Conservation (phyloP, 1,140 invertebrate genomes). For the Contarinia nasturtii region DNA sequence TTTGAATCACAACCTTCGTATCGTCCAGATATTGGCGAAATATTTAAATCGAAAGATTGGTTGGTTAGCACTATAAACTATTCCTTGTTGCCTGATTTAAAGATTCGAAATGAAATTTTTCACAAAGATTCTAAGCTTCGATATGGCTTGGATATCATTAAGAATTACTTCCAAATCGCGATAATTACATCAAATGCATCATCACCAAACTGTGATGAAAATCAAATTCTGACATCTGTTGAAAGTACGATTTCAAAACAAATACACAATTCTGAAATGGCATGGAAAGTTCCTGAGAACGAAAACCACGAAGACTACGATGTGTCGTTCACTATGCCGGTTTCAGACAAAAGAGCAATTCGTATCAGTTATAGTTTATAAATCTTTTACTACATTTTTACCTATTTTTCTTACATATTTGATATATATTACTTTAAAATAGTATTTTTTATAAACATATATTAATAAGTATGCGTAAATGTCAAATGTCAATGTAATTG, state of each 20-base stretch:
- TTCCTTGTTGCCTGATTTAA: neutral
- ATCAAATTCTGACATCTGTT: neutral
- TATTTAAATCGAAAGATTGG: neutral
- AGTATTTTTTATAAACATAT: too few species aligned
- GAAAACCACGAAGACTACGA: neutral
- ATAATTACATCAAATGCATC: neutral
- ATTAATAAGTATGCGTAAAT: too few species aligned
- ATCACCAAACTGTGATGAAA: neutral
- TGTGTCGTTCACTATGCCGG: neutral
- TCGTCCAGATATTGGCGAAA: neutral
- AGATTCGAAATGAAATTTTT: neutral
- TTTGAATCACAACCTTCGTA: neutral
- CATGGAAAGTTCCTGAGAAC: neutral
- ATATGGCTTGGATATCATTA: neutral
- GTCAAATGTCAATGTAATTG: too few species aligned
- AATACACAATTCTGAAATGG: neutral
- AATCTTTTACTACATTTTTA: neutral
- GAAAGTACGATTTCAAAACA: neutral
- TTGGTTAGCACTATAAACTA: neutral
- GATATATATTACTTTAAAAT: too few species aligned
- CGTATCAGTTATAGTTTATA: neutral
- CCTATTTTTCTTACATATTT: too few species aligned
- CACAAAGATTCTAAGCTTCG: neutral
- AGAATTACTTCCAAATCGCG: neutral
- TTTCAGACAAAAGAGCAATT: neutral